Percentiles rank a stretch among this genome's conserved stretches.
phyloP scores from a whole-genome alignment of 1,140 invertebrate species.

The Apolygus lucorum region DNA sequence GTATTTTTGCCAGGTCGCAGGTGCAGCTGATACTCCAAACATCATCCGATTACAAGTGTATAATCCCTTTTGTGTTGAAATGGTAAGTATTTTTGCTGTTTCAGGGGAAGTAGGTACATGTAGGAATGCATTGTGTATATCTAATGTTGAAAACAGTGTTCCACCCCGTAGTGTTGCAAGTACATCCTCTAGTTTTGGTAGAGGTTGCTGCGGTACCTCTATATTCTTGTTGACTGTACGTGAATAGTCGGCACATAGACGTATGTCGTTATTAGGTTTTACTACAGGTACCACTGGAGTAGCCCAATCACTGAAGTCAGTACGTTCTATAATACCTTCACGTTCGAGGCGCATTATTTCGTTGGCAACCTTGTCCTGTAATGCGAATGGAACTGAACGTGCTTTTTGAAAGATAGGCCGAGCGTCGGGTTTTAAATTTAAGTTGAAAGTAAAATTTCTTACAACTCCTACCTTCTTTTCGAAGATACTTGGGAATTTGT shows the following conservation, averaged over 20 bases:
- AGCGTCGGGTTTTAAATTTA: slow-evolving; percentile 15
- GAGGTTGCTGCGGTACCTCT: neutral
- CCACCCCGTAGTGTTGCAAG: slow-evolving; percentile 28
- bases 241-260: slow-evolving; percentile 44
- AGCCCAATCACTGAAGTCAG: slow-evolving; percentile 38
- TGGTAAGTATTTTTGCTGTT: slow-evolving; percentile 32
- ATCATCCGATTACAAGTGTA: slow-evolving; percentile 35
- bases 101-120: slow-evolving; percentile 34
- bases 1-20: slow-evolving; percentile 33
- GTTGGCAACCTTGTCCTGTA: slow-evolving; percentile 37
- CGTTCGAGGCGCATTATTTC: slow-evolving; percentile 37
- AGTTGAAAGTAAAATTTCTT: no score
- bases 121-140: slow-evolving; percentile 33
- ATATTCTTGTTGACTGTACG: slow-evolving; percentile 34
- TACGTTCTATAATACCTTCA: no score
- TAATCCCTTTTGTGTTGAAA: slow-evolving; percentile 34
- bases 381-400: slow-evolving; percentile 39
- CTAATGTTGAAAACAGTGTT: slow-evolving; percentile 32
- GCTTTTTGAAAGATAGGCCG: slow-evolving; percentile 37
- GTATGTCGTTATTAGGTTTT: slow-evolving; percentile 36
- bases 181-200: slow-evolving; percentile 13
- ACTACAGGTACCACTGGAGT: slow-evolving; percentile 39
- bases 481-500: slow-evolving; percentile 21
- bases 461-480: slow-evolving; percentile 13
- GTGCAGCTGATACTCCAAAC: slow-evolving; percentile 34